Evolutionary conservation across 2,797 vertebrate species (phyloP).

Genomic region (Tadarida brasiliensis): DNA sequence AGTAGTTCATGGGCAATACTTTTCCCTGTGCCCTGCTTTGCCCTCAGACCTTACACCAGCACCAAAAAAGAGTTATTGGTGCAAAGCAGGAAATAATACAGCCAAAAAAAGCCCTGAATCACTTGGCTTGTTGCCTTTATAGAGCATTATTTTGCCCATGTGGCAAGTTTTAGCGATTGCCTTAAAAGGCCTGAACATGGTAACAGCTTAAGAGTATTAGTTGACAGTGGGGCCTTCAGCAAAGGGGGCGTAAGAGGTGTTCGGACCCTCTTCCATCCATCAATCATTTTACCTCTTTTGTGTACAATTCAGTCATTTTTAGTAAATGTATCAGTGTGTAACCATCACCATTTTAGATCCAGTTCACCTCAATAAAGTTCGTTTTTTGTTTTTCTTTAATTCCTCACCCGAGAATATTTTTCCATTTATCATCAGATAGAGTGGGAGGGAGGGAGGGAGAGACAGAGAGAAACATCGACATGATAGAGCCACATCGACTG

Average conservation of each 20-base stretch:
- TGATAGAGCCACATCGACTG: too few species aligned
- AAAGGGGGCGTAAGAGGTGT: background rate
- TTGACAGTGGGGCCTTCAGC: background rate
- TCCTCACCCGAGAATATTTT: too few species aligned
- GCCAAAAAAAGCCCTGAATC: background rate
- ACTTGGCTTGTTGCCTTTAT: background rate
- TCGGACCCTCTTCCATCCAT: background rate
- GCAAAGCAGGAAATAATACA: slow-evolving; percentile 37
- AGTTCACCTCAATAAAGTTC: background rate
- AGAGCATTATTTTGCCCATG: background rate
- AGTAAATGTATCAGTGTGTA: background rate
- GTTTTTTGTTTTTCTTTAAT: background rate
- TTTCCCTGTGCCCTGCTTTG: background rate
- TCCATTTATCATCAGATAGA: too few species aligned
- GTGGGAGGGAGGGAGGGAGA: too few species aligned
- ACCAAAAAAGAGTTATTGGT: background rate
- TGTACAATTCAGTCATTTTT: background rate
- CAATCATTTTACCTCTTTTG: background rate
- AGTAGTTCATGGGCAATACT: background rate
- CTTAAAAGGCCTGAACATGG: background rate
- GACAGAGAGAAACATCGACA: too few species aligned
- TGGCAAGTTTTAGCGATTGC: background rate
- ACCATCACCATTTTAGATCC: background rate
- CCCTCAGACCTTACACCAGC: background rate
- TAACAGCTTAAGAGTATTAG: background rate